A percentile compares a stretch with the other conserved stretches of the same genome.
These are phyloP conservation scores for Chaetops frenatus DNA, from an alignment of 2,113 vertebrate species.

Conservation along the genomic window DNA sequence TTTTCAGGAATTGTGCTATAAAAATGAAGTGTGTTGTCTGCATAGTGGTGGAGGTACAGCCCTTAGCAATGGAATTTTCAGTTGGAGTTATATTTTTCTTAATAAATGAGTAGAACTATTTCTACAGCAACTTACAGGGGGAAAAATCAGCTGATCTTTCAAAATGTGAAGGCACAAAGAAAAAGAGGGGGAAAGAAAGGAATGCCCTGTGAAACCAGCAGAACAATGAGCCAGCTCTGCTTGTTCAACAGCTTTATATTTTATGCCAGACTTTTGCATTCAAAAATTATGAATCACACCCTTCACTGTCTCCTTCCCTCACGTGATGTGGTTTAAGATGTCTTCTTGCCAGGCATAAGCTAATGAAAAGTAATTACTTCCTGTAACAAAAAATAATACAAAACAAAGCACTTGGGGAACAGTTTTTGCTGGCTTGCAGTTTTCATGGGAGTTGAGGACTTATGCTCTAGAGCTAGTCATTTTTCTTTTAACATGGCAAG, in stretches of 20 bases:
- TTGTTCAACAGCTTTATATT: neutral
- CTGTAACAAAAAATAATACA: neutral
- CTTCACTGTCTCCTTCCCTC: neutral
- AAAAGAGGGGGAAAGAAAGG: neutral
- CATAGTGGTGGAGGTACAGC: neutral
- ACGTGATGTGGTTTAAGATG: neutral
- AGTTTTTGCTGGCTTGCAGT: neutral
- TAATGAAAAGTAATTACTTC: neutral
- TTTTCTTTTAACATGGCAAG: neutral
- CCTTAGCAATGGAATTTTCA: neutral
- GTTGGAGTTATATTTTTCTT: neutral
- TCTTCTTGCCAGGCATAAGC: neutral
- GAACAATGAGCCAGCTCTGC: neutral
- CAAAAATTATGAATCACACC: constrained; percentile 8
- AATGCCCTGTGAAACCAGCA: neutral
- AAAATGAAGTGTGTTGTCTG: neutral
- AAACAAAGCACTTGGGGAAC: neutral
- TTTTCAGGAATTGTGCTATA: neutral
- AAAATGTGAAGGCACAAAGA: neutral
- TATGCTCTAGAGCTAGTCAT: neutral
- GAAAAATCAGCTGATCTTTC: neutral
- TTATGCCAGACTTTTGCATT: neutral
- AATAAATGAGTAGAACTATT: neutral
- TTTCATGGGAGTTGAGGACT: neutral
- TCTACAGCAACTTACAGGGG: neutral